Conservation (phyloP, 2,113 vertebrate species). For the Cyprinus carpio region DNA sequence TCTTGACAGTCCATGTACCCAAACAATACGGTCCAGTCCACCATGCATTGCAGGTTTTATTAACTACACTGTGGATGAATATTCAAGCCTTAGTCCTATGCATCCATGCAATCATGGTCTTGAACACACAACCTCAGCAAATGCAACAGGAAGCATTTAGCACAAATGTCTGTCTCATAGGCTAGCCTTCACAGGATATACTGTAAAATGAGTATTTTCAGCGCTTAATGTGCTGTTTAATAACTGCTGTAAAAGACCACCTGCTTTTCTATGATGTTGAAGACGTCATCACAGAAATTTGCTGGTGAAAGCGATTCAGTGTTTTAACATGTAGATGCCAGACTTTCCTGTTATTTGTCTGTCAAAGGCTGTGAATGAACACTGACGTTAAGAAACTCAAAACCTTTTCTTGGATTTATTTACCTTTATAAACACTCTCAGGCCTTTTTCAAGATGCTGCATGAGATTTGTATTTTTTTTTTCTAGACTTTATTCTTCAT, state of each 20-base stretch:
- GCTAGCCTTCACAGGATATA: constrained; percentile 26
- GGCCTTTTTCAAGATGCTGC: constrained; percentile 87
- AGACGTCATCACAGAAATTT: neutral
- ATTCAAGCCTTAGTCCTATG: constrained; percentile 74
- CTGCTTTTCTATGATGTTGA: constrained; percentile 32
- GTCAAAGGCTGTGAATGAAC: constrained; percentile 32
- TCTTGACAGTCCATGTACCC: neutral
- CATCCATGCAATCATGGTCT: constrained; percentile 69
- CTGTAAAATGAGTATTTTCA: neutral
- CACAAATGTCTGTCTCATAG: constrained; percentile 26
- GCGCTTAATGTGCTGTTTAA: constrained; percentile 1
- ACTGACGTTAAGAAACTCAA: constrained; percentile 4
- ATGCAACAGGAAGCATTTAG: constrained; percentile 43
- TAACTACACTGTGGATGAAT: constrained; percentile 51
- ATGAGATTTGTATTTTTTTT: constrained; percentile 84
- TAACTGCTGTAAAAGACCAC: constrained; percentile 45
- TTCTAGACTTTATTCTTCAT: constrained; percentile 73
- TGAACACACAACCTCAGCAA: constrained; percentile 63
- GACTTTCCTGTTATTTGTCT: constrained; percentile 38
- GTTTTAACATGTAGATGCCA: constrained; percentile 20
- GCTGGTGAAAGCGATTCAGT: constrained; percentile 23
- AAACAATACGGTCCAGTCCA: constrained; percentile 1
- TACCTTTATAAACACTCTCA: constrained; percentile 77
- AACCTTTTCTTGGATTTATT: constrained; percentile 59
- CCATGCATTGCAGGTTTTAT: constrained; percentile 48